Percentiles rank a stretch among this genome's conserved stretches.
Conservation (phyloP, 2,888 invertebrate genomes). For the Phyto melanocephala region DNA sequence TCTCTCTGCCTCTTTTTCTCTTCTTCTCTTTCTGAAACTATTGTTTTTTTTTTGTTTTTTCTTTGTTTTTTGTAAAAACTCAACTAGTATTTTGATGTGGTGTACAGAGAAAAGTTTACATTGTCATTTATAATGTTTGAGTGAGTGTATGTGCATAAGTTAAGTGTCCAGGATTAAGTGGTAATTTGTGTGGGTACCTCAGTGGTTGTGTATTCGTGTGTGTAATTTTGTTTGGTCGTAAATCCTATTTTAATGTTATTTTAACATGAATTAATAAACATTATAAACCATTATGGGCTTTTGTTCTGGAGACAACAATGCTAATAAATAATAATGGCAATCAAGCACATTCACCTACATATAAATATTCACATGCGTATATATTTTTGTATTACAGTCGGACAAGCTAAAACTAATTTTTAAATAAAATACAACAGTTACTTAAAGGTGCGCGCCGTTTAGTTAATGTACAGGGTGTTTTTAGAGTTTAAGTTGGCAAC, state of each 20-base stretch:
- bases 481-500: too few species aligned
- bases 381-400: too few species aligned
- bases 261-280: slow-evolving; percentile 56
- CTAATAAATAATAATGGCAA: neutral
- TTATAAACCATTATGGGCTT: slow-evolving; percentile 32
- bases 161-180: slow-evolving; percentile 36
- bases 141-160: neutral
- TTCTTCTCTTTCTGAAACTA: neutral
- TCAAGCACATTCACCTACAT: neutral
- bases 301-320: neutral
- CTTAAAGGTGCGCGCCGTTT: neutral
- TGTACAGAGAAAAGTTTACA: neutral
- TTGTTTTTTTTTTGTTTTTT: too few species aligned
- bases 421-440: neutral
- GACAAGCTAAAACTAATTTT: neutral
- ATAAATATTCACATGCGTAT: too few species aligned
- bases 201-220: neutral
- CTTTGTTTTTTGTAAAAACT: neutral
- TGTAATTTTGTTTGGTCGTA: slow-evolving; percentile 28
- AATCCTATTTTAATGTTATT: slow-evolving; percentile 50
- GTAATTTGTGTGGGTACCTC: slow-evolving; percentile 12
- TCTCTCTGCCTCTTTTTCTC: neutral
- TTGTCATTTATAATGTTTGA: neutral
- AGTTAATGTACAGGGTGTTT: too few species aligned
- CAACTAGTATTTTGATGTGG: neutral